Evolutionary conservation across 23 tunicate species (phyloP).

Genomic region (Ciona savignyi): DNA sequence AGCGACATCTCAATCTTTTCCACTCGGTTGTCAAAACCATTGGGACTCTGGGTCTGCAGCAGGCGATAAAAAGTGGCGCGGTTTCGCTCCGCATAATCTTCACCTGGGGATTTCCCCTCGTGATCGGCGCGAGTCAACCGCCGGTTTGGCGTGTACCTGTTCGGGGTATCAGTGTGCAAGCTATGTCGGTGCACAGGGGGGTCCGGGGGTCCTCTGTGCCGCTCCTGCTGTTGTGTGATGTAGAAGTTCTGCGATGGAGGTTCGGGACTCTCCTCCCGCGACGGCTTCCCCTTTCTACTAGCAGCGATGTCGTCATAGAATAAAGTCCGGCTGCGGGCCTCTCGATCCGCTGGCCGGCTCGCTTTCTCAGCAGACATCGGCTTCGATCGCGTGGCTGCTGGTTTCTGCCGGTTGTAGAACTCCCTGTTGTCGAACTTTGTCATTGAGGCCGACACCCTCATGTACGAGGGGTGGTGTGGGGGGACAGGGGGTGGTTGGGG

Average conservation of each 20-base stretch:
- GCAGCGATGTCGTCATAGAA: constrained; percentile 24
- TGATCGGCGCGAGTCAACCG: not conserved
- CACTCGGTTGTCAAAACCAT: not conserved
- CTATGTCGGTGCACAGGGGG: not conserved
- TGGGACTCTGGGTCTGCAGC: constrained; percentile 14
- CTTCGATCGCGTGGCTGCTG: constrained; percentile 7
- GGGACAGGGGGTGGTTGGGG: not conserved
- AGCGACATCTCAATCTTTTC: constrained; percentile 48
- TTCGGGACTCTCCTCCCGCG: constrained; percentile 60
- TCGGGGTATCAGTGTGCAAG: not conserved
- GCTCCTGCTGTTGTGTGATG: constrained; percentile 20
- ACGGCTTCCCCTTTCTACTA: constrained; percentile 2
- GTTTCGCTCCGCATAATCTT: constrained; percentile 44
- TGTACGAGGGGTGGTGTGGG: not conserved
- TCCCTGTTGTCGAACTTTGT: constrained; percentile 37
- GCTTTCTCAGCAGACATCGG: not conserved
- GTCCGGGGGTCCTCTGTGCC: not conserved
- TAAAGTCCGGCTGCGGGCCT: constrained; percentile 6
- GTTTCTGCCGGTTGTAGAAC: constrained; percentile 81
- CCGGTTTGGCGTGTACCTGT: not conserved
- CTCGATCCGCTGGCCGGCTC: not conserved
- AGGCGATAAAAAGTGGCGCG: constrained; percentile 39
- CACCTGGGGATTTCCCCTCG: not conserved
- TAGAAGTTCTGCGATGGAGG: constrained; percentile 50
- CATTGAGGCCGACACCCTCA: not conserved